Evolutionary conservation across 2,888 invertebrate species (phyloP).

Genomic region (Drosophila mimetica): DNA sequence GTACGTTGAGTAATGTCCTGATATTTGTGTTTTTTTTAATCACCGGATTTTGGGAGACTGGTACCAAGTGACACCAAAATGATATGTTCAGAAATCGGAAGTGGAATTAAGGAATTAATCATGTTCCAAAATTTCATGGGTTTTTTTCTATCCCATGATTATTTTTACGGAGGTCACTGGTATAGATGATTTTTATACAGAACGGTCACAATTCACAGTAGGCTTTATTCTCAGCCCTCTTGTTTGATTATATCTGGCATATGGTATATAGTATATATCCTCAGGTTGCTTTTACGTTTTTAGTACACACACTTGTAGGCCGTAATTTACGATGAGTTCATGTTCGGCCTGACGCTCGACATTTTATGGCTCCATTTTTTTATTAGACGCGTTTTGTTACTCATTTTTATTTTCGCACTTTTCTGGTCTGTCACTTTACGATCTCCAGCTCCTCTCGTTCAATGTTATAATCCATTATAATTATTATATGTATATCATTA

Average conservation of each 20-base stretch:
- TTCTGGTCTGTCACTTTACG: slow-evolving; percentile 44
- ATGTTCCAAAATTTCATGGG: background rate
- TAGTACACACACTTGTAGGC: slow-evolving; percentile 30
- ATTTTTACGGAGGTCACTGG: background rate
- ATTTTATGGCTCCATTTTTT: slow-evolving; percentile 63
- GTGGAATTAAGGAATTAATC: background rate
- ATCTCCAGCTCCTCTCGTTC: slow-evolving; percentile 12
- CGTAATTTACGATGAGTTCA: slow-evolving; percentile 67
- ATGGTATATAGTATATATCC: slow-evolving; percentile 13
- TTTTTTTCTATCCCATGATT: background rate
- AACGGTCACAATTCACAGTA: background rate
- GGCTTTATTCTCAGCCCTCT: background rate
- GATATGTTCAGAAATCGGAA: background rate
- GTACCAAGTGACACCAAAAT: slow-evolving; percentile 3
- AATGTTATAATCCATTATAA: slow-evolving; percentile 36
- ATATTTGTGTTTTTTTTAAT: background rate
- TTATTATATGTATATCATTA: slow-evolving; percentile 21
- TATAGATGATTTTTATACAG: background rate
- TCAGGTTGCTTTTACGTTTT: slow-evolving; percentile 6
- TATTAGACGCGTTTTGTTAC: slow-evolving; percentile 56
- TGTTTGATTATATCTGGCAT: background rate
- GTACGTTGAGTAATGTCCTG: background rate
- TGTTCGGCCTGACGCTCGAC: slow-evolving; percentile 48
- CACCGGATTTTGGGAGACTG: background rate
- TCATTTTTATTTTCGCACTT: slow-evolving; percentile 36